phyloP scores from a whole-genome alignment of 2,113 vertebrate genomes.

The Campylomormyrus numenius region DNA sequence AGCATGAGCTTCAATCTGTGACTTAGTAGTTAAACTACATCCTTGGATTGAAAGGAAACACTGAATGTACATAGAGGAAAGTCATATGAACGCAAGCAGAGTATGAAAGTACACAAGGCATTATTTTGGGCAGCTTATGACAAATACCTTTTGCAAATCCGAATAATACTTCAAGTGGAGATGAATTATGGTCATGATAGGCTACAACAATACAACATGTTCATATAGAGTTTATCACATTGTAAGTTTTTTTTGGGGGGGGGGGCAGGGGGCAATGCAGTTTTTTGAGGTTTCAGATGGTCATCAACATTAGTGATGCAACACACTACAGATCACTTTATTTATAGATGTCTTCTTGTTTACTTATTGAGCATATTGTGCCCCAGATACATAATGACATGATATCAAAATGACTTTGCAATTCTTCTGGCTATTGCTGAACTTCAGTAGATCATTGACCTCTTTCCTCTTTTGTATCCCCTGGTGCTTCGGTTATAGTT shows the following conservation, averaged over 20 bases:
- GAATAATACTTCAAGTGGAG: background rate
- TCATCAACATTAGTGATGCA: background rate
- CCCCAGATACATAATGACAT: background rate
- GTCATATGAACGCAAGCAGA: background rate
- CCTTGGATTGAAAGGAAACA: background rate
- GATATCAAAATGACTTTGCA: background rate
- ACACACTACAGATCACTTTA: background rate
- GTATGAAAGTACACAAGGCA: background rate
- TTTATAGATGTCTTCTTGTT: background rate
- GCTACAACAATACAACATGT: background rate
- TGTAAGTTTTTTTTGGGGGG: background rate
- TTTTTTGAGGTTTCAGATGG: background rate
- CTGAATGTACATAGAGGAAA: background rate
- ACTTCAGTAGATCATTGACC: background rate
- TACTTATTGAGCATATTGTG: background rate
- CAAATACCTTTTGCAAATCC: background rate
- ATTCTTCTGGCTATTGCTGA: background rate
- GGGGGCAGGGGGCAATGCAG: background rate
- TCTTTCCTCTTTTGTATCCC: background rate
- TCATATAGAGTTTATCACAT: background rate
- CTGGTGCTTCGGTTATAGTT: background rate
- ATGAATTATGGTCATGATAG: background rate
- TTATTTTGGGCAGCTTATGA: background rate
- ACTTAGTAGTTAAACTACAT: background rate
- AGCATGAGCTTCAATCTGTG: background rate